These are phyloP conservation scores for Hafferia zeledoni DNA, from an alignment of 2,797 vertebrate genomes.

Conservation along the genomic window DNA sequence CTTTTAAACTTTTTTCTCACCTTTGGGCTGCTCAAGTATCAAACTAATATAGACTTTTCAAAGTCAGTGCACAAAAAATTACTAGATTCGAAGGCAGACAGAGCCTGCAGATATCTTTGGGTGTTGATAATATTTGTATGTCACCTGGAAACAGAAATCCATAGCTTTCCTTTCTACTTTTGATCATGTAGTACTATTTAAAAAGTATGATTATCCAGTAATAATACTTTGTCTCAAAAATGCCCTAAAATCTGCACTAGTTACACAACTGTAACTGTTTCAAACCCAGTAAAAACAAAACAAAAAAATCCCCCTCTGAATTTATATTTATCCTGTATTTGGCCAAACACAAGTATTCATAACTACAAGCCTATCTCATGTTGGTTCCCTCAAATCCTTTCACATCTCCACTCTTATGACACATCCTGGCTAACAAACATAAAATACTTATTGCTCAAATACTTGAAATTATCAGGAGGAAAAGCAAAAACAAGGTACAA, in stretches of 20 bases:
- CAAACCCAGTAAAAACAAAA: neutral
- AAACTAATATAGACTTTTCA: neutral
- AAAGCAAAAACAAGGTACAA: neutral
- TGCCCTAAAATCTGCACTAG: neutral
- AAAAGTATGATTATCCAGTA: neutral
- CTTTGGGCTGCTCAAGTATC: neutral
- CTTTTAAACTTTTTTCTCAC: neutral
- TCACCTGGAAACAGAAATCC: neutral
- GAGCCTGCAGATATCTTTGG: neutral
- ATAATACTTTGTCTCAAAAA: neutral
- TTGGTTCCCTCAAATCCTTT: neutral
- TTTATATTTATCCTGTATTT: neutral
- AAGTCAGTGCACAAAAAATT: neutral
- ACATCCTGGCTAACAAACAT: neutral
- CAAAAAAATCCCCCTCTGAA: neutral
- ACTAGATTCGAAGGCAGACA: neutral
- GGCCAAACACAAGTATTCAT: neutral
- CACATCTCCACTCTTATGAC: neutral
- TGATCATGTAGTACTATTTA: neutral
- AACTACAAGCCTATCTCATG: neutral
- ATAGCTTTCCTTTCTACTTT: neutral
- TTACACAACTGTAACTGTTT: neutral
- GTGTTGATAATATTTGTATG: neutral
- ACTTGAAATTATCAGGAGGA: neutral
- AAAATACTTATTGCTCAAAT: neutral